Percentiles rank a stretch among this genome's conserved stretches.
Evolutionary conservation across 2,797 vertebrate species (phyloP).

Genomic region (Tenualosa ilisha): DNA sequence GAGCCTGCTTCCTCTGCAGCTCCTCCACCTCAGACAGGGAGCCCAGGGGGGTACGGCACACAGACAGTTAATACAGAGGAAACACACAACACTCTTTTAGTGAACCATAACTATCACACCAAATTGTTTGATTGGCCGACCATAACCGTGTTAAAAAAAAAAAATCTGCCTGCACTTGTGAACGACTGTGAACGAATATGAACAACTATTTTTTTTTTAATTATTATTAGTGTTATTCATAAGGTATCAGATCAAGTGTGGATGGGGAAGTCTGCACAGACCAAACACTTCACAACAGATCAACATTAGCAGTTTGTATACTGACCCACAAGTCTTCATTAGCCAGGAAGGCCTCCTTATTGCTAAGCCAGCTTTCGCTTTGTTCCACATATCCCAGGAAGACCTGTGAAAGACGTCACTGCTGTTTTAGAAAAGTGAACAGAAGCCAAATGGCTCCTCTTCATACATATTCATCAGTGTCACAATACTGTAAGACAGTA

Average conservation of each 20-base stretch:
- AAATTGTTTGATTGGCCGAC: neutral
- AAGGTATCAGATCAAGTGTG: too few species aligned
- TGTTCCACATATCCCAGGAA: conserved; percentile 79
- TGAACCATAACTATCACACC: neutral
- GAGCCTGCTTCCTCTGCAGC: conserved; percentile 78
- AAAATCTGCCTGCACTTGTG: too few species aligned
- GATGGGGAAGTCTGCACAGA: too few species aligned
- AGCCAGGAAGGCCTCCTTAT: conserved; percentile 79
- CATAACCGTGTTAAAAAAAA: too few species aligned
- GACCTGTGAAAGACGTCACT: conserved; percentile 62
- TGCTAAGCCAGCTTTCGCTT: conserved; percentile 82
- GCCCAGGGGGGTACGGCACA: conserved; percentile 65
- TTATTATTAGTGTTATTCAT: too few species aligned
- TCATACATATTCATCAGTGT: neutral
- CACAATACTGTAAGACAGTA: neutral
- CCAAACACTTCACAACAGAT: too few species aligned
- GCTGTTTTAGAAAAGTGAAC: neutral
- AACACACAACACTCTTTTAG: neutral
- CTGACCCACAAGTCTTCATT: conserved; percentile 81
- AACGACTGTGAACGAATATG: neutral
- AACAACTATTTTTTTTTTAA: too few species aligned
- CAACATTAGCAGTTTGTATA: conserved; percentile 29
- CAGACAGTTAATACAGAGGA: neutral
- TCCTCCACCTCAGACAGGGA: conserved; percentile 79
- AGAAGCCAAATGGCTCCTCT: neutral